phyloP scores from a whole-genome alignment of 2,797 vertebrate species.

The Tapirus indicus region DNA sequence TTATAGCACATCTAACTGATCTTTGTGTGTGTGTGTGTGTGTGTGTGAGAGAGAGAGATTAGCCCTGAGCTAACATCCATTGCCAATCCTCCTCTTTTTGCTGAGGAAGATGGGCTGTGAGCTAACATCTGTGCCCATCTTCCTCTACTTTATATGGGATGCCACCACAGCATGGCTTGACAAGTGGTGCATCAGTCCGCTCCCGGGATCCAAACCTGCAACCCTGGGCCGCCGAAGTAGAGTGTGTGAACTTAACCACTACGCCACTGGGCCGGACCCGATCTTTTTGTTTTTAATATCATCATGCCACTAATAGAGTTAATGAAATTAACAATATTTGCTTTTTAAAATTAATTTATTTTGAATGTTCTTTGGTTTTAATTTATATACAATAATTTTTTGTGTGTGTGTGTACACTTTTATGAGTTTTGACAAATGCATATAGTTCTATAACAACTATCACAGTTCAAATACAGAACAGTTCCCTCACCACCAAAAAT shows the following conservation, averaged over 20 bases:
- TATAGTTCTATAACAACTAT: background rate
- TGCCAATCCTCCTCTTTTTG: too few species aligned
- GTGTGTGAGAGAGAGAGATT: too few species aligned
- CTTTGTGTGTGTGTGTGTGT: background rate
- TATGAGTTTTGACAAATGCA: background rate
- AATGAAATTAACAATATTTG: background rate
- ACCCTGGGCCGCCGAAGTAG: too few species aligned
- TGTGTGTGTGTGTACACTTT: background rate
- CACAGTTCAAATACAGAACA: background rate
- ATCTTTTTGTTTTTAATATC: conserved; percentile 1
- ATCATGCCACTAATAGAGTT: background rate
- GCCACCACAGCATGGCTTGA: too few species aligned
- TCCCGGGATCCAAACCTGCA: too few species aligned
- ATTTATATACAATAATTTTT: background rate
- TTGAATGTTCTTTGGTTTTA: background rate
- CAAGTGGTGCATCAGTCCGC: too few species aligned
- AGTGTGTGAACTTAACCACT: too few species aligned
- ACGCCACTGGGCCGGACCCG: too few species aligned
- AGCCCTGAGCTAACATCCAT: too few species aligned
- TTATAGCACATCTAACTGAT: background rate
- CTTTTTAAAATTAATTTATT: background rate
- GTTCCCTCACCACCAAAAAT: background rate
- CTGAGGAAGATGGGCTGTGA: too few species aligned
- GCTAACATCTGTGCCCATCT: too few species aligned
- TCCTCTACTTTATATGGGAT: too few species aligned